Evolutionary conservation across 2,797 vertebrate genomes (phyloP).

Genomic region (Sphenopsis melanotis): DNA sequence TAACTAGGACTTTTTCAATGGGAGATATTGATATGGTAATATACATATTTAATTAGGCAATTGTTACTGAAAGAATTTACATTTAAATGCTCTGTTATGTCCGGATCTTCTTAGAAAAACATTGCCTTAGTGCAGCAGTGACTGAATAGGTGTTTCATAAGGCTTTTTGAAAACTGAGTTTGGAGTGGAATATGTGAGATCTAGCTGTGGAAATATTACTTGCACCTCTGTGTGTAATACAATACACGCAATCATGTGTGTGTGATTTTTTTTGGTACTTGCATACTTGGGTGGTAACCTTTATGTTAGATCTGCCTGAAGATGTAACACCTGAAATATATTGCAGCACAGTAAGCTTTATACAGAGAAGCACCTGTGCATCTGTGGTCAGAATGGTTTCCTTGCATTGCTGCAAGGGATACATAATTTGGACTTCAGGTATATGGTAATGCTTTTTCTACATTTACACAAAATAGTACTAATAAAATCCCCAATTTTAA

Average conservation of each 20-base stretch:
- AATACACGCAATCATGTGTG: accelerated
- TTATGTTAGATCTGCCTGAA: background rate
- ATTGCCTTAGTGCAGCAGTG: background rate
- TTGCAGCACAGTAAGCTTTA: background rate
- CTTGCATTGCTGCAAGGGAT: background rate
- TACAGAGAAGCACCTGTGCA: background rate
- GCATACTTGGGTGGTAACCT: background rate
- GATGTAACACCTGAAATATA: background rate
- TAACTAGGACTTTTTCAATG: background rate
- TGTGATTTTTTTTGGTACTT: background rate
- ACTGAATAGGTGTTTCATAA: background rate
- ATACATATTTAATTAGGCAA: slow-evolving; percentile 11
- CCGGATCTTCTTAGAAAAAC: background rate
- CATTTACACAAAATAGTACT: background rate
- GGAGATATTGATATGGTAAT: background rate
- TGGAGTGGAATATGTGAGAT: background rate
- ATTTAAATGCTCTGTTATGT: slow-evolving; percentile 4
- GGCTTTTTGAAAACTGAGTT: background rate
- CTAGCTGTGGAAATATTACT: background rate
- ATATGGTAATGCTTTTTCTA: background rate
- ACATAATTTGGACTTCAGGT: background rate
- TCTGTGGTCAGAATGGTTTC: background rate
- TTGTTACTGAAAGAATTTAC: slow-evolving; percentile 8
- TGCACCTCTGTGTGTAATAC: background rate
- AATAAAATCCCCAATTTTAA: background rate